Evolutionary conservation across 2,888 invertebrate species (phyloP).

Genomic region (Pharmacophagus antenor): DNA sequence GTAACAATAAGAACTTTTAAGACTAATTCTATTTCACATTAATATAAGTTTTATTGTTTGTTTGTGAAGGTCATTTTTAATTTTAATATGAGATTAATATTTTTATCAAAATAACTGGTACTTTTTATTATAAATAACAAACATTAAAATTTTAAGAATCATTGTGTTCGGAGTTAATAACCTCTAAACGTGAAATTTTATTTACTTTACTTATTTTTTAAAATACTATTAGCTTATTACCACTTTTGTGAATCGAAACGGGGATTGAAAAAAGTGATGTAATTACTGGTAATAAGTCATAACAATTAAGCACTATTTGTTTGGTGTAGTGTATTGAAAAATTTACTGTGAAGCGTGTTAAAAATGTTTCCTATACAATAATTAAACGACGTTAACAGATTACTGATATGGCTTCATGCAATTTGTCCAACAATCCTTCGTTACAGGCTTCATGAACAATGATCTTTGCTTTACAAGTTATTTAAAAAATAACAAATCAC

Average conservation of each 20-base stretch:
- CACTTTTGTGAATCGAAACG: too few species aligned
- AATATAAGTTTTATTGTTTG: too few species aligned
- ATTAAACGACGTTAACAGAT: slow-evolving; percentile 19
- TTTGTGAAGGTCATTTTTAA: too few species aligned
- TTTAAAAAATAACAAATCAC: slow-evolving; percentile 1
- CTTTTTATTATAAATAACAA: not conserved
- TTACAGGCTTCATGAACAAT: slow-evolving; percentile 21
- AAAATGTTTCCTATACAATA: not conserved
- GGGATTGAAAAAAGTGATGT: not conserved
- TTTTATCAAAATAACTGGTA: not conserved
- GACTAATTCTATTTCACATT: not conserved
- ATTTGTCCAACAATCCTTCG: slow-evolving; percentile 8
- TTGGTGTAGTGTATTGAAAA: not conserved
- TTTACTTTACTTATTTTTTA: too few species aligned
- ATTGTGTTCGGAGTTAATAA: not conserved
- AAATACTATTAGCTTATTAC: too few species aligned
- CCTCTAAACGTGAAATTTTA: not conserved
- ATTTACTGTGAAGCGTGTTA: too few species aligned
- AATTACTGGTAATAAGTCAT: not conserved
- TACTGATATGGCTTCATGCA: slow-evolving; percentile 23
- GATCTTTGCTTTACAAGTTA: not conserved
- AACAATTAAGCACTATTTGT: not conserved
- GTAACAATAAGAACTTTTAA: not conserved
- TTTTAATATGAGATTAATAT: not conserved
- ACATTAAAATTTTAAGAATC: not conserved